Evolutionary conservation across 2,888 invertebrate genomes (phyloP).

Genomic region (Blomia tropicalis): DNA sequence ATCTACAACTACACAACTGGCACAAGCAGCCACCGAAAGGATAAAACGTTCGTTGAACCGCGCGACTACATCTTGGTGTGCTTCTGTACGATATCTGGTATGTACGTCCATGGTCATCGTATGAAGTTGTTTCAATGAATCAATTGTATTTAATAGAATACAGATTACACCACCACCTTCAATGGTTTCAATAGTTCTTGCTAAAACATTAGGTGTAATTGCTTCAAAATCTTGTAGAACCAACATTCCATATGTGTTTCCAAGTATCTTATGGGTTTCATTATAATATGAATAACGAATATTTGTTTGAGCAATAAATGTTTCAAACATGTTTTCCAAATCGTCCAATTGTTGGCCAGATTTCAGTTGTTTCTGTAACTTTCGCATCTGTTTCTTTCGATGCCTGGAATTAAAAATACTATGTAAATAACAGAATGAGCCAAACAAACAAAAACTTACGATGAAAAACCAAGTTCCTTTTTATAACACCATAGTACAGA

Average conservation of each 20-base stretch:
- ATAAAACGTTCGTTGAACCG: slow-evolving; percentile 89
- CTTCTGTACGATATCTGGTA: slow-evolving; percentile 80
- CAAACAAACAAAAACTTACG: slow-evolving; percentile 42
- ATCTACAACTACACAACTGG: slow-evolving; percentile 66
- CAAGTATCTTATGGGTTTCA: slow-evolving; percentile 92
- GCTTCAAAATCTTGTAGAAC: slow-evolving; percentile 76
- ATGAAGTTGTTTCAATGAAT: slow-evolving; percentile 78
- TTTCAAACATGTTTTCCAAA: slow-evolving; percentile 89
- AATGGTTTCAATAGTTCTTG: slow-evolving; percentile 90
- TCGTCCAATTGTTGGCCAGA: slow-evolving; percentile 63
- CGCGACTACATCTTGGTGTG: slow-evolving; percentile 73
- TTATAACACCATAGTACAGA: slow-evolving; percentile 98
- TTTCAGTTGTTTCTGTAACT: slow-evolving; percentile 62
- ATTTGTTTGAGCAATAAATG: slow-evolving; percentile 84
- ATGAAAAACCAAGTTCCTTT: slow-evolving; percentile 74
- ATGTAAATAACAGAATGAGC: too few relatives aligned
- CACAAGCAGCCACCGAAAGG: slow-evolving; percentile 69
- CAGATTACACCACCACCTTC: slow-evolving; percentile 85
- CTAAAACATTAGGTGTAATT: slow-evolving; percentile 85
- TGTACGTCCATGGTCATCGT: slow-evolving; percentile 98
- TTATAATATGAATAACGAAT: slow-evolving; percentile 88
- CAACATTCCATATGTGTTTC: slow-evolving; percentile 63
- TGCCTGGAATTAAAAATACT: slow-evolving; percentile 45
- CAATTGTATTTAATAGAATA: slow-evolving; percentile 64
- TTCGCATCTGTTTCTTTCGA: slow-evolving; percentile 77